phyloP scores from a whole-genome alignment of 1,140 invertebrate genomes.

The Hycleus cichorii region DNA sequence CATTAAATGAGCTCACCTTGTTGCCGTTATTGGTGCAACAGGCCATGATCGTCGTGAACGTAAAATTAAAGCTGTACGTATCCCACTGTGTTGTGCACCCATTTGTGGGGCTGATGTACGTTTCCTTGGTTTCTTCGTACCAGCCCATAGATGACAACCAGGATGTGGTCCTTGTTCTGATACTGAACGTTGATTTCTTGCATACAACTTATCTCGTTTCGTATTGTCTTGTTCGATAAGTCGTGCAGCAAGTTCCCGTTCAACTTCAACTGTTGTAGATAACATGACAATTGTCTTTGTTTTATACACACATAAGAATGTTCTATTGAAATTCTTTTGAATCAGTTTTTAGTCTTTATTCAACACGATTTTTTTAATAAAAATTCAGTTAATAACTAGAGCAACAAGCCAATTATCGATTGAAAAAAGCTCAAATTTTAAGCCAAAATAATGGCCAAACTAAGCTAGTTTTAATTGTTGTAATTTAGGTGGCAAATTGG shows the following conservation, averaged over 20 bases:
- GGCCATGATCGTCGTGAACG: constrained; percentile 59
- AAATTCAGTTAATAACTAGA: too few relatives aligned
- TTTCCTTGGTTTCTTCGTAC: constrained; percentile 47
- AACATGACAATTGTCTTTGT: too few relatives aligned
- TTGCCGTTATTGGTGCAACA: constrained; percentile 53
- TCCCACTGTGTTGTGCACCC: constrained; percentile 47
- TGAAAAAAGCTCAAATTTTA: too few relatives aligned
- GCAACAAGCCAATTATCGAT: too few relatives aligned
- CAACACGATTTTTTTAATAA: too few relatives aligned
- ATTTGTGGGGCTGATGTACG: constrained; percentile 58
- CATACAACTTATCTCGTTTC: constrained; percentile 41
- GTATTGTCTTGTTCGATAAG: constrained; percentile 29
- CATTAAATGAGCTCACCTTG: constrained; percentile 43
- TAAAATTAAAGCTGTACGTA: constrained; percentile 52
- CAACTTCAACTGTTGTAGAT: constrained; percentile 32
- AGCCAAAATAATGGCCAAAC: too few relatives aligned
- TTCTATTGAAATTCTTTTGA: too few relatives aligned
- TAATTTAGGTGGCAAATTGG: too few relatives aligned
- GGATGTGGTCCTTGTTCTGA: constrained; percentile 60
- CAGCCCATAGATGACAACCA: constrained; percentile 44
- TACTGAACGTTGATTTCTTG: constrained; percentile 49
- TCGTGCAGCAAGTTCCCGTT: constrained; percentile 34
- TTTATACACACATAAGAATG: too few relatives aligned
- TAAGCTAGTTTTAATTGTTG: too few relatives aligned
- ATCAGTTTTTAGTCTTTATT: too few relatives aligned